Base-by-base conservation (phyloP, 2,888 invertebrate species). In the Amblyjoppa proteus region DNA sequence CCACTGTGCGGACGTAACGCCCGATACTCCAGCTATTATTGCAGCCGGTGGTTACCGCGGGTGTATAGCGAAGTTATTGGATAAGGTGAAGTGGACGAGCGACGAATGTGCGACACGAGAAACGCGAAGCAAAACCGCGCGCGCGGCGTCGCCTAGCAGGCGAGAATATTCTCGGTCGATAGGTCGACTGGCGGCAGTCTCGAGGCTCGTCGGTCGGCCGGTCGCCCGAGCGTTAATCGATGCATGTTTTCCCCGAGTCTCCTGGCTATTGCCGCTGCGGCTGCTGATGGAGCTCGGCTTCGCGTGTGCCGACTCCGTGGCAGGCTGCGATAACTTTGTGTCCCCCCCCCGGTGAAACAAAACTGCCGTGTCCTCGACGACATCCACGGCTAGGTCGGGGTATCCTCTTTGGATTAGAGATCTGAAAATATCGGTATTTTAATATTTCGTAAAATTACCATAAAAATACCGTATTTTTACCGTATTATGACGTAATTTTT, bases 91-190 rank as follows among this genome's bases (percentile, higher is more conserved):
- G 68, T 68, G 68, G 68, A 77, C 77, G 66, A 77, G 41, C 68
- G 66, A 76, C 81, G 83, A 81, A 74, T 73, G 74, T 34, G 84
- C 73, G 75, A 73, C 70, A 53, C 73, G 76, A 79, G 74, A 86
- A 79, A 81, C 70, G 73, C 68, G 74, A 83, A 75, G 79, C 80
- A 82, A 70, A 49, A 6, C n/a, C 38, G 45, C 20, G 53, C 20
- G 13, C 61, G 34, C 31, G 31, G 31, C 79, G 85, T 85, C 83
- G 85, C 83, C 83, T 75, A 76, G 68, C 68, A 85, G 83, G 85
- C 85, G 83, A 80, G 85, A 85, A 83, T 83, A 85, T 85, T 85
- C 71, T 85, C 85, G 85, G 85, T 85, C 85, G 85, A 85, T 85
- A 85, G 85, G 83, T 85, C 83, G 85, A 85, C 85, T 68, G 83